A percentile compares a stretch with the other conserved stretches of the same genome.
phyloP scores from a whole-genome alignment of 2,888 invertebrate genomes.

The Drosophila paranaensis region DNA sequence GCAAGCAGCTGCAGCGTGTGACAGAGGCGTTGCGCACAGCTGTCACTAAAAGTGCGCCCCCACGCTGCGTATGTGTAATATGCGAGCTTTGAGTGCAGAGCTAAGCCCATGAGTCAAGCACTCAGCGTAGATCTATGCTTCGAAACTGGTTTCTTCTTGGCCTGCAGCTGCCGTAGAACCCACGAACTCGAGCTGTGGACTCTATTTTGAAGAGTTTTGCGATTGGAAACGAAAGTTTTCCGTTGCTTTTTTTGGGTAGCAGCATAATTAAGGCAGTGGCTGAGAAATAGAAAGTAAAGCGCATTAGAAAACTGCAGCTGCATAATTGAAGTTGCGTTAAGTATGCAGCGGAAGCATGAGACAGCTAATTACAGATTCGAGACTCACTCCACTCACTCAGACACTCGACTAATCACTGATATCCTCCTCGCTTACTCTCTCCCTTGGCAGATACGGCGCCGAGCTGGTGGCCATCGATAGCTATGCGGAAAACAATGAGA shows the following conservation, averaged over 20 bases:
- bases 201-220: constrained; percentile 39
- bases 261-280: constrained; percentile 54
- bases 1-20: constrained; percentile 54
- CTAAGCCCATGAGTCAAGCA: constrained; percentile 15
- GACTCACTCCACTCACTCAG: background rate
- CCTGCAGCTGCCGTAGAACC: constrained; percentile 52
- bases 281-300: constrained; percentile 76
- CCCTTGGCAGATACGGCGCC: constrained; percentile 93
- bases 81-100: constrained; percentile 20
- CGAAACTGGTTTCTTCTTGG: constrained; percentile 57
- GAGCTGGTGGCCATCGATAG: constrained; percentile 96
- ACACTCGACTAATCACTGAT: constrained; percentile 37
- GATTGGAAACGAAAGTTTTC: constrained; percentile 81
- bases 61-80: constrained; percentile 76
- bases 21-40: constrained; percentile 45
- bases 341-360: constrained; percentile 45
- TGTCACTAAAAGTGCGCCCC: constrained; percentile 30
- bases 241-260: constrained; percentile 51
- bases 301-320: constrained; percentile 57
- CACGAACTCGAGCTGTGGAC: constrained; percentile 18
- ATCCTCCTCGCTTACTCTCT: constrained; percentile 15
- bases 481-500: constrained; percentile 96
- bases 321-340: constrained; percentile 56
- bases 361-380: constrained; percentile 19
- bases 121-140: constrained; percentile 23